phyloP scores from a whole-genome alignment of 2,113 vertebrate genomes.

The Upupa epops region DNA sequence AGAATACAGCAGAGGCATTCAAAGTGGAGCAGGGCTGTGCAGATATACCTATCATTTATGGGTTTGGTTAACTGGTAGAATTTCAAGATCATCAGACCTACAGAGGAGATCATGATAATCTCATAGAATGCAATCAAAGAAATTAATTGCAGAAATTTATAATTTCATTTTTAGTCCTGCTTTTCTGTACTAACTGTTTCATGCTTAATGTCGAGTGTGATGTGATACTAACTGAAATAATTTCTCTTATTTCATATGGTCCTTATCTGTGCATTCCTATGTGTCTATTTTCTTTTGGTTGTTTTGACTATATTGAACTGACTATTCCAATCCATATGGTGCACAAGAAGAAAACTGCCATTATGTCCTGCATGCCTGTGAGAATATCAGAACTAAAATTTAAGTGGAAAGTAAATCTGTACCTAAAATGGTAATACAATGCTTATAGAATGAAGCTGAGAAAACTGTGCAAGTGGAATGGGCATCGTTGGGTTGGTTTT shows the following conservation, averaged over 20 bases:
- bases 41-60: too few relatives aligned
- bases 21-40: neutral
- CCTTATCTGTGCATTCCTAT: neutral
- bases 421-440: neutral
- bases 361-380: neutral
- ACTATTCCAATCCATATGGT: neutral
- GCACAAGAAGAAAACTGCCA: neutral
- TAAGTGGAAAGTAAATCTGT: neutral
- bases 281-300: neutral
- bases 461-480: neutral
- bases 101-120: neutral
- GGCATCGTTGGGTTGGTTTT: neutral
- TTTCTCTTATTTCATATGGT: neutral
- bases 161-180: neutral
- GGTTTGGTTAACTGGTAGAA: neutral
- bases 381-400: neutral
- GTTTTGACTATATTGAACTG: neutral
- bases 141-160: too few relatives aligned
- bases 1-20: fast-evolving
- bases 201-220: neutral
- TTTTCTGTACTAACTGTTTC: neutral
- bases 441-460: neutral
- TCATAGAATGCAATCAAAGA: neutral
- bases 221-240: neutral
- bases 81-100: neutral